Evolutionary conservation across 2,797 vertebrate species (phyloP), one percentile per base, ranked within the genome.

Genomic region (Sitta carolinensis): DNA sequence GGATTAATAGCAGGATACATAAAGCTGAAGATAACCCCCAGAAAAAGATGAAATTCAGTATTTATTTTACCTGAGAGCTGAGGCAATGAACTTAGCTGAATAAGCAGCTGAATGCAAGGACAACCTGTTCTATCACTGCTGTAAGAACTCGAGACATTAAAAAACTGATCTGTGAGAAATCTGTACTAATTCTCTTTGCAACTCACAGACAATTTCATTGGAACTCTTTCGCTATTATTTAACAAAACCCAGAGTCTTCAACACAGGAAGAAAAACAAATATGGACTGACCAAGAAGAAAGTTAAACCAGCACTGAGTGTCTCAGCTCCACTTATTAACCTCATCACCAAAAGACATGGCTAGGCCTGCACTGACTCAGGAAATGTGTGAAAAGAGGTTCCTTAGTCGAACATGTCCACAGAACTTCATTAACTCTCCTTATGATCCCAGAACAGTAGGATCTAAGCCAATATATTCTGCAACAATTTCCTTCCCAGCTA

Each of bases 381-480:
- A 57, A 82, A 91, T 29, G 74, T 82, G 68, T 76, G 74, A 96
- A 90, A 91, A 79, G 74, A 47, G 30, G 38, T 84, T 93, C 79
- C 83, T 84, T 72, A 7, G 52, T 50, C 1, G 59, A 91, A 64
- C 30, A 30, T 7, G 38, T 67, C 78, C 54, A 70, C 15, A 11
- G 68, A 93, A 74, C 42, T 83, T 87, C 84, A 92, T 89, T 87
- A 93, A 47, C 52, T 84, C 40, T 63, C 70, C 54, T 90, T 89
- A 87, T 87, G 63, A 94, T 91, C 36, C 27, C 81, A 82, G 85
- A 79, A 74, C 42, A 75, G 74, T 10, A 95, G 93, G 77, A 93
- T 61, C n/a, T 73, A 91, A 92, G 91, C 89, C 87, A 96, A 81
- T 32, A 47, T 38, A 83, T 89, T 89, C 86, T 84, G 78, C 63